Base-by-base conservation (phyloP, 1,140 invertebrate genomes). In the Nasonia longicornis region DNA sequence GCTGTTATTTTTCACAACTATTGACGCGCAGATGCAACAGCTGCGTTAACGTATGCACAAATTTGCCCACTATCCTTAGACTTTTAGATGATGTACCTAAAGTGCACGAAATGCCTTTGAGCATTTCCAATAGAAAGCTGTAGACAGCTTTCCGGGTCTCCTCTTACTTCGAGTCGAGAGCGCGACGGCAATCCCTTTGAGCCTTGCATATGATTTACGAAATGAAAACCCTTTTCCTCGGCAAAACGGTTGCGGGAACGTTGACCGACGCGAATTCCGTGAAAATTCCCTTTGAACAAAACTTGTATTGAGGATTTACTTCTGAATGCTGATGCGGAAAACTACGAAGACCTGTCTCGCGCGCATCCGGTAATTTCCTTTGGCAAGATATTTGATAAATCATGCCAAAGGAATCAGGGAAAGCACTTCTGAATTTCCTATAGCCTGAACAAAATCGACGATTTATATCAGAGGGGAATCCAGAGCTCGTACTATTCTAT, bases 201-300 rank as follows among this genome's bases (percentile, higher is more conserved):
- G 52, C 52, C 20, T n/a, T 73, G 71, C 71, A 73, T 45, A 73
- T 73, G 71, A 73, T 73, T 73, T 35, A 35, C n/a, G 8, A 45
- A 42, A 73, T 45, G 31, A 73, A 73, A 45, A 42, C 10, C 14
- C 26, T 38, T 14, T 73, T 35, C 31, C 12, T 10, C 31, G 16
- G n/a, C 26, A 38, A 73, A 58, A 58, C 6, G 52, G 52, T 58
- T 58, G 52, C 16, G 52, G 52, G 20, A 58, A 58, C 52, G 52
- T 58, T 58, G 52, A 58, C 52, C 52, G 52, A 58, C 52, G 52
- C 3, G 52, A 58, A 58, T 58, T n/a, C 52, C 20, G 52, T n/a
- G 20, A 58, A 58, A 58, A 58, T 58, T 58, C 52, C 16, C 52
- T 58, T 58, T 58, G 52, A 58, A n/a, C 20, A 2, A 8, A 14